phyloP scores from a whole-genome alignment of 2,888 invertebrate species.

The Leptodirus hochenwartii region DNA sequence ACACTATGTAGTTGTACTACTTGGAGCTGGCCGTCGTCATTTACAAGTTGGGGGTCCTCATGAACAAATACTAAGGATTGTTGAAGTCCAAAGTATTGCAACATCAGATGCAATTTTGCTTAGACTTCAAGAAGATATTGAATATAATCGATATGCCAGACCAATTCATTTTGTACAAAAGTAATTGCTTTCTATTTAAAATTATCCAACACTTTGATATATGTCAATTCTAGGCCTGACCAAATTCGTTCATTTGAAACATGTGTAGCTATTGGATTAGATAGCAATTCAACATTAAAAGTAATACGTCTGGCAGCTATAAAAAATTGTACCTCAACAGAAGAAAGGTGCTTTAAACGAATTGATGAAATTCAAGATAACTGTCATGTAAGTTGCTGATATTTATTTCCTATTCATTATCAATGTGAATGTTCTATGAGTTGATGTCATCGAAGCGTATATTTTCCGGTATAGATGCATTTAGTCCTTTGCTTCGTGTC shows the following conservation, averaged over 20 bases:
- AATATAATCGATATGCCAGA: conserved; percentile 43
- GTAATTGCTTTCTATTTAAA: conserved; percentile 13
- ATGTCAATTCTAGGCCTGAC: no score
- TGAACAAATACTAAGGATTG: conserved; percentile 48
- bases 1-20: conserved; percentile 41
- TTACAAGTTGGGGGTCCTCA: conserved; percentile 40
- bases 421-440: conserved; percentile 5
- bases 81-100: conserved; percentile 36
- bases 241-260: conserved; percentile 19
- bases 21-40: conserved; percentile 48
- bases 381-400: conserved; percentile 12
- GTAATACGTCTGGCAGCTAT: conserved; percentile 32
- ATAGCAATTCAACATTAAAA: conserved; percentile 31
- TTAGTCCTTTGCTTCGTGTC: no score
- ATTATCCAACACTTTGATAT: no score
- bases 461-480: no score
- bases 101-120: conserved; percentile 41
- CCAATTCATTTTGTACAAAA: conserved; percentile 36
- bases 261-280: conserved; percentile 44
- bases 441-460: no score
- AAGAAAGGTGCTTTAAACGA: conserved; percentile 36
- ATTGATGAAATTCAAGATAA: conserved; percentile 7
- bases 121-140: conserved; percentile 38
- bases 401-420: background rate
- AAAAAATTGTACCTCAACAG: conserved; percentile 29